A percentile compares a stretch with the other conserved stretches of the same genome.
Evolutionary conservation across 2,797 vertebrate genomes (phyloP).

Genomic region (Sebastes iracundus): DNA sequence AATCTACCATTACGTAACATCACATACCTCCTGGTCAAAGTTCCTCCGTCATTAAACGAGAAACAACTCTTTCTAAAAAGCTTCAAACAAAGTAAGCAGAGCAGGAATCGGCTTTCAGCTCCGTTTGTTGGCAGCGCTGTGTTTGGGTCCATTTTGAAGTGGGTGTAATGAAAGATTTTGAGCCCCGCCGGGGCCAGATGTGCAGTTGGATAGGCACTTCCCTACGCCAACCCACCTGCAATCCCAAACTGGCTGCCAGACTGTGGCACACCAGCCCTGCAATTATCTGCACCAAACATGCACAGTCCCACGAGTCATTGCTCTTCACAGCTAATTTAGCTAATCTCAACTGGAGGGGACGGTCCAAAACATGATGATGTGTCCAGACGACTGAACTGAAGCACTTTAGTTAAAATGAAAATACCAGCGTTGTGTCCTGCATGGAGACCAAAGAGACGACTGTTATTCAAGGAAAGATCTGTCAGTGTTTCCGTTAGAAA

Average conservation of each 20-base stretch:
- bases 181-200: constrained; percentile 75
- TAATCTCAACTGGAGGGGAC: constrained; percentile 77
- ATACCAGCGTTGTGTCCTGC: constrained; percentile 30
- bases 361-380: constrained; percentile 71
- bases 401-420: constrained; percentile 58
- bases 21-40: background rate
- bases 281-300: constrained; percentile 82
- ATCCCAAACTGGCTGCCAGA: constrained; percentile 58
- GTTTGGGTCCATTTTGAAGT: constrained; percentile 69
- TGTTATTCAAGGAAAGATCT: background rate
- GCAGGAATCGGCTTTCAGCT: constrained; percentile 17
- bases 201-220: constrained; percentile 70
- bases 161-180: constrained; percentile 73
- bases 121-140: constrained; percentile 30
- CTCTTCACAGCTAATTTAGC: constrained; percentile 84
- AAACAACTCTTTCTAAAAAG: background rate
- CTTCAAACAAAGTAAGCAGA: background rate
- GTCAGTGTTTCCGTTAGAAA: background rate
- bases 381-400: constrained; percentile 66
- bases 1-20: background rate
- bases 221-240: constrained; percentile 80
- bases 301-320: constrained; percentile 72
- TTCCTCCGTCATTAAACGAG: background rate
- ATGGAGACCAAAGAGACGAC: constrained; percentile 35
- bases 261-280: constrained; percentile 65